Base-by-base conservation (phyloP, 2,113 vertebrate genomes). In the Thryonomys swinderianus region DNA sequence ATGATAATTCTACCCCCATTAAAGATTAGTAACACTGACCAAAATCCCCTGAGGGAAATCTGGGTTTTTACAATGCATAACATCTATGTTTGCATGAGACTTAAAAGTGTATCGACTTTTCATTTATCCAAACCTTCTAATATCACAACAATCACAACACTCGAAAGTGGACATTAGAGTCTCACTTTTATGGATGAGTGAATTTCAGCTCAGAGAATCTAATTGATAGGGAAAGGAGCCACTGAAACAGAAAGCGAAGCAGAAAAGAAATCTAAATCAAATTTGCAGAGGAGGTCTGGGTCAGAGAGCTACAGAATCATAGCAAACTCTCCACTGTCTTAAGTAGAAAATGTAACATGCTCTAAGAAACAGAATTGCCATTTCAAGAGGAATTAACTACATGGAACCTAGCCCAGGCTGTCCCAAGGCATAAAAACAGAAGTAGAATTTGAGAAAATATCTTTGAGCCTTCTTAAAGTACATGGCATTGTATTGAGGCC, bases 311-410 rank as follows among this genome's bases (percentile, higher is more conserved):
- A 3, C 59, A 14, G 62, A 94, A 97, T 92, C 76, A 76, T 61
- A 93, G 73, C 96, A 88, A 94, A 84, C 32, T 91, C 51, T 67
- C 64, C 85, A 86, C 16, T 86, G 53, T 95, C 86, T 96, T 92
- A 95, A 90, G 91, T 74, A 88, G 59, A 93, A 76, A 57, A 82
- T 10, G 62, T 90, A 88, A 79, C 95, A 88, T 6, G 8, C 82
- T 97, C 85, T 80, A 73, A 95, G 86, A 96, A 95, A 48, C 45
- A 61, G 20, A 92, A 74, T 93, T 90, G 91, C 74, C 64, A 94
- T 71, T 96, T 95, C 51, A 78, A 53, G 57, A 78, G 88, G 88
- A 96, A 94, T 96, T 95, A 97, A 85, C 48, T 57, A 88, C 95
- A 91, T 76, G 53, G 74, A 95, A 91, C 40, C 91, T 12, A 94